Evolutionary conservation across 2,797 vertebrate species (phyloP), one percentile per base, ranked within the genome.

Genomic region (Kryptolebias ocellatus): DNA sequence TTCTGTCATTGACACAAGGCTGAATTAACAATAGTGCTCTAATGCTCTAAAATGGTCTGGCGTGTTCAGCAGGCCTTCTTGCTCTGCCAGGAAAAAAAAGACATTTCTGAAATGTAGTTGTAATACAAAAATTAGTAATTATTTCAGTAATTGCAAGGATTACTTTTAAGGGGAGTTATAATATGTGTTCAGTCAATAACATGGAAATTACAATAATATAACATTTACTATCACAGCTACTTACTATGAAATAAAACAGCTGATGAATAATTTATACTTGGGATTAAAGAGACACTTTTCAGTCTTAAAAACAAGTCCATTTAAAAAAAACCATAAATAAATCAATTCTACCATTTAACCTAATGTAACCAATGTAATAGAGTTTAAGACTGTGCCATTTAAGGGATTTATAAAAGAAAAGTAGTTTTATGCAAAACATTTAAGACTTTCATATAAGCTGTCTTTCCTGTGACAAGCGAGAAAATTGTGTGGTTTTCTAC

Each of bases 391-490:
- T 53, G 29, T 63, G 42, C 39, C 1, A 53, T 55, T 53, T 17
- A 16, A 1, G 7, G 16, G n/a, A 18, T 39, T 28, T 62, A 53
- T 53, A 28, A 67, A 67, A 27, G 37, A 65, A 71, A 72, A 28
- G 18, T 34, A 29, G 5, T 20, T 64, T 49, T 24, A 39, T 67
- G 20, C 20, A 67, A 63, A 68, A 11, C 12, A 58, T 37, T 5
- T 20, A 34, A 70, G 64, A 57, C 72, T 67, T 60, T 64, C 51
- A 67, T 29, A 51, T 69, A 27, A 74, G 62, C 29, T 39, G 5
- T 60, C 53, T 60, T 63, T 66, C 52, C 28, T 63, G 27, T 67
- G 67, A 79, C 56, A 80, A 53, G 17, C 53, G 39, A 65, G 49
- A 75, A 67, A 67, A 78, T 50, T 16, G 46, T 18, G 5, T 52